Conservation (phyloP, 2,797 vertebrate species). For the Smutsia gigantea region DNA sequence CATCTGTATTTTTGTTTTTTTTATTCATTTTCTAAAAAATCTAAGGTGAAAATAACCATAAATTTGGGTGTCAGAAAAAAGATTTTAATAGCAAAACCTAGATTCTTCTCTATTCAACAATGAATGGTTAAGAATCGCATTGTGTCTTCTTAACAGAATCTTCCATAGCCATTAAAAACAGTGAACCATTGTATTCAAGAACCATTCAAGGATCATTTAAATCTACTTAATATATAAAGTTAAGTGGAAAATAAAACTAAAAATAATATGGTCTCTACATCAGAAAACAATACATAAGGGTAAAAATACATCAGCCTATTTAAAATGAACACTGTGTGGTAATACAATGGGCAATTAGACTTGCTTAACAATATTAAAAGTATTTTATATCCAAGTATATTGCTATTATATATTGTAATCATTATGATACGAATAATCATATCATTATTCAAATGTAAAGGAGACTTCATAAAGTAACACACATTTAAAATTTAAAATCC, state of each 20-base stretch:
- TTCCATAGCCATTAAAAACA: not conserved
- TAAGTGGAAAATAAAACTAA: not conserved
- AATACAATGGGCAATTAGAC: not conserved
- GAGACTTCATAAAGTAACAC: not conserved
- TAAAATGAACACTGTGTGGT: not conserved
- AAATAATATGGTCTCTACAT: not conserved
- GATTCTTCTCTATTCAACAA: not conserved
- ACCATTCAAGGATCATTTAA: not conserved
- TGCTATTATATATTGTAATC: not conserved
- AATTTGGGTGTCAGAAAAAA: not conserved
- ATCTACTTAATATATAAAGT: not conserved
- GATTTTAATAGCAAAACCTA: not conserved
- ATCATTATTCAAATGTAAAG: not conserved
- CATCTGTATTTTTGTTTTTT: not conserved
- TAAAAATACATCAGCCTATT: not conserved
- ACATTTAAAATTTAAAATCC: not conserved
- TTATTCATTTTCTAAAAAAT: not conserved
- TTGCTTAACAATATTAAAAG: not conserved
- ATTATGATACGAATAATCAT: too few species aligned
- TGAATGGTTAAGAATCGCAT: not conserved
- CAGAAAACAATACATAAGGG: not conserved
- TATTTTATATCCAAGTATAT: not conserved
- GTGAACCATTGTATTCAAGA: not conserved
- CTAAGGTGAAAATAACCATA: not conserved
- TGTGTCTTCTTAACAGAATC: not conserved